phyloP scores from a whole-genome alignment of 2,113 vertebrate species.

The Aldabrachelys gigantea region DNA sequence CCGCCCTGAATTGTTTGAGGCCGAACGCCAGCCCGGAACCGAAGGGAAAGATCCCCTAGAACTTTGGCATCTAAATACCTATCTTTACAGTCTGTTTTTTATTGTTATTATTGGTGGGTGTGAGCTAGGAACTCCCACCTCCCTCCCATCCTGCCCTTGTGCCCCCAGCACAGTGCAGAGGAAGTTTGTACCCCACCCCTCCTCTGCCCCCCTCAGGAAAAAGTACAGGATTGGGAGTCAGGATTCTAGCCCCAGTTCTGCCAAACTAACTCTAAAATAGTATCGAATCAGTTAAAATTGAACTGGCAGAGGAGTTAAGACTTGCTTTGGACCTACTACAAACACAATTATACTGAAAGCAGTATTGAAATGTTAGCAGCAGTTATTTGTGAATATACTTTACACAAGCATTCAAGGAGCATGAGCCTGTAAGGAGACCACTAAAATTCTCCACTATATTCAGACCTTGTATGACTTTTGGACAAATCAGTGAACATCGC shows the following conservation, averaged over 20 bases:
- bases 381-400: not conserved
- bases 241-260: not conserved
- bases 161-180: not conserved
- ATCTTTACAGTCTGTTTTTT: too few relatives aligned
- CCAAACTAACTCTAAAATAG: not conserved
- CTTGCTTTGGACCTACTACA: not conserved
- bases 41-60: too few relatives aligned
- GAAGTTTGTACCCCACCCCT: not conserved
- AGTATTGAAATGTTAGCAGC: not conserved
- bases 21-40: too few relatives aligned
- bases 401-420: not conserved
- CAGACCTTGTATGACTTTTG: too few relatives aligned
- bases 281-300: not conserved
- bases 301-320: not conserved
- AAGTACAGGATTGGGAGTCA: not conserved
- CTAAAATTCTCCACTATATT: too few relatives aligned
- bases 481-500: too few relatives aligned
- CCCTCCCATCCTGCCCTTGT: not conserved
- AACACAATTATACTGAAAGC: not conserved
- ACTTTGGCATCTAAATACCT: too few relatives aligned
- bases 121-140: not conserved
- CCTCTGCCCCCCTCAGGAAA: not conserved
- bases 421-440: too few relatives aligned
- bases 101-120: not conserved
- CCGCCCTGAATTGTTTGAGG: too few relatives aligned